phyloP scores from a whole-genome alignment of 2,888 invertebrate species.

The Bugula neritina region DNA sequence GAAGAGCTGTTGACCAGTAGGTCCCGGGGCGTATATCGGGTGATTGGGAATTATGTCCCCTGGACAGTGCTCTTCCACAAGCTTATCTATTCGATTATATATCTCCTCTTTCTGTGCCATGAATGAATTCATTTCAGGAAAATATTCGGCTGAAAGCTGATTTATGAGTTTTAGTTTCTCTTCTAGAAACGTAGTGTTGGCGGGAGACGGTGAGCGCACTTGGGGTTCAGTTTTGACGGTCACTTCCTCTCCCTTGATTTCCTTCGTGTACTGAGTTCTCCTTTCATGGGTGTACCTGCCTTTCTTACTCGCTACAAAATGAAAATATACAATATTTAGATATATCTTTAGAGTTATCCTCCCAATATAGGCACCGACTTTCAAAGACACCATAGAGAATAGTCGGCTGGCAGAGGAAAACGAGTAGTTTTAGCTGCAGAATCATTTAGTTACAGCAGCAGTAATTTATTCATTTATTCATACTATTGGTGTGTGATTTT shows the following conservation, averaged over 20 bases:
- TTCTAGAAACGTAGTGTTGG: not conserved
- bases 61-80: slow-evolving; percentile 12
- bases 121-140: slow-evolving; percentile 7
- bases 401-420: too few relatives aligned
- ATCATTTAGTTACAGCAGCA: too few relatives aligned
- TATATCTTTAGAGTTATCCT: too few relatives aligned
- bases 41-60: not conserved
- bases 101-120: not conserved
- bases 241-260: slow-evolving; percentile 1
- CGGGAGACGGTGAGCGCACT: not conserved
- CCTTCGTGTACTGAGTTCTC: slow-evolving; percentile 17
- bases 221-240: not conserved
- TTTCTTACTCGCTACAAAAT: slow-evolving; percentile 22
- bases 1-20: not conserved
- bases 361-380: too few relatives aligned
- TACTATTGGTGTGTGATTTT: too few relatives aligned
- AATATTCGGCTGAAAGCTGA: not conserved
- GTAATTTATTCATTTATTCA: too few relatives aligned
- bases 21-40: not conserved
- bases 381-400: too few relatives aligned
- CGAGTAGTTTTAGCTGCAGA: too few relatives aligned
- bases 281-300: slow-evolving; percentile 18
- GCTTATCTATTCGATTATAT: not conserved
- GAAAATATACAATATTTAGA: too few relatives aligned
- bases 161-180: not conserved